Conservation (phyloP, 2,797 vertebrate species). For the Distichodus sexfasciatus region DNA sequence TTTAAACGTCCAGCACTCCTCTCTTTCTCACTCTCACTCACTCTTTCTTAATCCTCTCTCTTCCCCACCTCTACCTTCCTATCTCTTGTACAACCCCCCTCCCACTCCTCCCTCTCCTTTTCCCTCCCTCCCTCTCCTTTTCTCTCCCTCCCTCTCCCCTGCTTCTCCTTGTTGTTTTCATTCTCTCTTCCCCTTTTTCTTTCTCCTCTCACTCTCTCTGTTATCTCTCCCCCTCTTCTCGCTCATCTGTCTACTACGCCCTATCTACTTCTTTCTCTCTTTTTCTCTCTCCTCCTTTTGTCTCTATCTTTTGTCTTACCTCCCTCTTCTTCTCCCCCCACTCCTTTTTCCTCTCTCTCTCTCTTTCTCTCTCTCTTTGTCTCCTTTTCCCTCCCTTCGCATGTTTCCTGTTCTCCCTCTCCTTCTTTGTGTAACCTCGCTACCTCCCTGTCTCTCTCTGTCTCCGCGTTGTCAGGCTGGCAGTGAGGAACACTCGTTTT, state of each 20-base stretch:
- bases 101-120: conserved; percentile 10
- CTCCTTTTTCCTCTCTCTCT: conserved; percentile 42
- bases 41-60: not conserved
- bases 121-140: not conserved
- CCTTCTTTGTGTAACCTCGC: no score
- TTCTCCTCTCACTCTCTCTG: no score
- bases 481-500: conserved; percentile 86
- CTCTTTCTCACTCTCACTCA: not conserved
- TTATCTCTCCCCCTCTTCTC: not conserved
- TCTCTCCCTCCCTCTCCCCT: no score
- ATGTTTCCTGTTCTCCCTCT: no score
- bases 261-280: conserved; percentile 14
- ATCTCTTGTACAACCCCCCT: no score
- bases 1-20: not conserved
- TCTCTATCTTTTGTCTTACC: not conserved
- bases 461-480: conserved; percentile 72
- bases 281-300: conserved; percentile 55
- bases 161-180: conserved; percentile 60
- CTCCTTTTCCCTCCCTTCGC: not conserved
- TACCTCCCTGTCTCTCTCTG: not conserved
- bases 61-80: not conserved
- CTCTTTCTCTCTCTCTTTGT: not conserved
- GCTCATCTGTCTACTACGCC: not conserved
- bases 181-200: no score
- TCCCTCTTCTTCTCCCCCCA: not conserved